These are phyloP conservation scores for Semotilus atromaculatus DNA, from an alignment of 2,797 vertebrate genomes.

Conservation along the genomic window DNA sequence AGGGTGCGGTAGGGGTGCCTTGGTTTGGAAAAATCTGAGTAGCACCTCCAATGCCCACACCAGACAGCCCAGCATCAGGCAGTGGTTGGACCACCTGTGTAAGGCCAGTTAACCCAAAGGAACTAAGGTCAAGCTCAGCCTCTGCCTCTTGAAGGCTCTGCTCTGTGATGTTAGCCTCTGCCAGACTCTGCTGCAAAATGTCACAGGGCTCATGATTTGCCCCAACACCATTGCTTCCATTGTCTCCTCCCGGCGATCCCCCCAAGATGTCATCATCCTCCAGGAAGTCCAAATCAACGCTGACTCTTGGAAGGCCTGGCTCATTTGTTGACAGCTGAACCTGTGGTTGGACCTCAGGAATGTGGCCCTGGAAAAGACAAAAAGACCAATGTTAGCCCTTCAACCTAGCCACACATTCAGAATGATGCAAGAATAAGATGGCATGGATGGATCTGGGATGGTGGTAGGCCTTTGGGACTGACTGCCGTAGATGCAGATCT, in stretches of 20 bases:
- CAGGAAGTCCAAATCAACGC: constrained; percentile 95
- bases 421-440: constrained; percentile 28
- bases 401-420: not conserved
- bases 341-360: constrained; percentile 84
- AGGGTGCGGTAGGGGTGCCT: constrained; percentile 69
- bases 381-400: constrained; percentile 32
- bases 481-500: constrained; percentile 34
- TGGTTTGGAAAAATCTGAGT: constrained; percentile 84
- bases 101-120: constrained; percentile 91
- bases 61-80: constrained; percentile 77
- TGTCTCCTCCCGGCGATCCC: constrained; percentile 77
- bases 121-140: constrained; percentile 92
- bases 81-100: constrained; percentile 87
- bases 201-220: constrained; percentile 89
- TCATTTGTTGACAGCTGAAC: constrained; percentile 80
- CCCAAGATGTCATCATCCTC: constrained; percentile 97
- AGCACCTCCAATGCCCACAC: constrained; percentile 75
- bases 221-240: constrained; percentile 79
- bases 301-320: constrained; percentile 82
- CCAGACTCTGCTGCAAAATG: constrained; percentile 96
- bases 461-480: constrained; percentile 19
- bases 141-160: constrained; percentile 94
- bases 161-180: constrained; percentile 97
- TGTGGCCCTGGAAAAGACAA: constrained; percentile 81
- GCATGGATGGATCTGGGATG: constrained; percentile 37